Percentiles rank a stretch among this genome's conserved stretches.
Evolutionary conservation across 2,888 invertebrate genomes (phyloP).

Genomic region (Cryptus viduatorius): DNA sequence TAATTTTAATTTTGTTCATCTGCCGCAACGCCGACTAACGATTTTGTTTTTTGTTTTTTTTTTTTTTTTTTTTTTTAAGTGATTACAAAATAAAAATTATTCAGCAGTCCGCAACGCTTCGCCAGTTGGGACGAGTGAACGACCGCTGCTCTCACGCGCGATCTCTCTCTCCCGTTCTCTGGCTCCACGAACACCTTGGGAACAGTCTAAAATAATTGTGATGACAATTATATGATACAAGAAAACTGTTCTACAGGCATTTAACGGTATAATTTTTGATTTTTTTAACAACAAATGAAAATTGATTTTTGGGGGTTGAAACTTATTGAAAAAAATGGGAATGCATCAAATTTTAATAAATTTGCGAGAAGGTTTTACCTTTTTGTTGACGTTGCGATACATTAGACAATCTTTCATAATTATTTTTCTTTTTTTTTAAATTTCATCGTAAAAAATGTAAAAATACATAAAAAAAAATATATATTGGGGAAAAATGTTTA

Average conservation of each 20-base stretch:
- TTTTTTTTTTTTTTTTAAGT: slow-evolving; percentile 54
- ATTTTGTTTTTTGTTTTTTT: slow-evolving; percentile 53
- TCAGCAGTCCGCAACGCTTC: slow-evolving; percentile 74
- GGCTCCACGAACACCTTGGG: slow-evolving; percentile 52
- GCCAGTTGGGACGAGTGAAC: slow-evolving; percentile 57
- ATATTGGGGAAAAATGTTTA: neutral
- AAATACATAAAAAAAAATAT: neutral
- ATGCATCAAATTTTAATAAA: too few relatives aligned
- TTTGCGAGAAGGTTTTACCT: neutral
- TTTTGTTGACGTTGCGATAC: neutral
- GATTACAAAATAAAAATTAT: slow-evolving; percentile 82
- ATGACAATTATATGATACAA: slow-evolving; percentile 6
- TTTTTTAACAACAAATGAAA: neutral
- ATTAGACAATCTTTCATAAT: slow-evolving; percentile 18
- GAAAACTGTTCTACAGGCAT: slow-evolving; percentile 27
- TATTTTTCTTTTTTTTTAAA: slow-evolving; percentile 5
- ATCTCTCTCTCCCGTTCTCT: slow-evolving; percentile 23
- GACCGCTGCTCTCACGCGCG: slow-evolving; percentile 19
- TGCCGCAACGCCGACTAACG: slow-evolving; percentile 82
- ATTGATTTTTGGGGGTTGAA: too few relatives aligned
- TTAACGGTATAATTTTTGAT: neutral
- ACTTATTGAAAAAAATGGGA: too few relatives aligned
- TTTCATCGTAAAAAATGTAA: neutral
- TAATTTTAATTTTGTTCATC: slow-evolving; percentile 85
- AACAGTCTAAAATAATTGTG: slow-evolving; percentile 56